Evolutionary conservation across 2,113 vertebrate genomes (phyloP), one percentile per base, ranked within the genome.

Genomic region (Grallaria varia): DNA sequence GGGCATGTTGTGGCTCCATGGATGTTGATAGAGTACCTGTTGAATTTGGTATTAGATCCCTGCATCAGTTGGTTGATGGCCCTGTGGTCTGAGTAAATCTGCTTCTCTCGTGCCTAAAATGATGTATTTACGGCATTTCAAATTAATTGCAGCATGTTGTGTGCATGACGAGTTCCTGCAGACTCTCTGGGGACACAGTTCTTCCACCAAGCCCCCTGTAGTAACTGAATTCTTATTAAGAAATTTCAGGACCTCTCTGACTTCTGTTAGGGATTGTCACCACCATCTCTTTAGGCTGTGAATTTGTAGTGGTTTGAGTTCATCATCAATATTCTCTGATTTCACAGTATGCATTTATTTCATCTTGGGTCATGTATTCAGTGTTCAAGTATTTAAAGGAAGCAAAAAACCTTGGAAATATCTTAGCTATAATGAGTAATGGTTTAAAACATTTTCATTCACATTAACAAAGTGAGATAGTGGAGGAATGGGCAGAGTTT

Each of bases 131-230:
- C 5, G 24, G 58, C 42, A 27, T 50, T 87, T 56, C 35, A 44
- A 67, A 67, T 39, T 33, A 50, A 39, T 8, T 67, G 59, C 31
- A 73, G 78, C 0, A 1, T 47, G 16, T 45, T 23, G 13, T 7
- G 37, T 13, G 14, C 11, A 4, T 1, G n/a, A 52, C 0, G 0
- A 89, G 73, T 39, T 74, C 33, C 62, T 45, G 40, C 25, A 31
- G 58, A 40, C 28, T n/a, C n/a, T 58, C 16, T 23, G 20, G 18
- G 62, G 44, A 16, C 22, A 24, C 23, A 27, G 47, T 24, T 80
- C 49, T 80, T 49, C 40, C 53, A 19, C 27, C 78, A 44, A 11
- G 3, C 2, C 16, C 8, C 7, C 8, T 40, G 44, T 62, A 82
- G 39, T 52, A 75, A 12, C 24, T 12, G 12, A 31, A 18, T 15